These are phyloP conservation scores for Cordilura impudica DNA, from an alignment of 2,888 invertebrate genomes.

Conservation along the genomic window DNA sequence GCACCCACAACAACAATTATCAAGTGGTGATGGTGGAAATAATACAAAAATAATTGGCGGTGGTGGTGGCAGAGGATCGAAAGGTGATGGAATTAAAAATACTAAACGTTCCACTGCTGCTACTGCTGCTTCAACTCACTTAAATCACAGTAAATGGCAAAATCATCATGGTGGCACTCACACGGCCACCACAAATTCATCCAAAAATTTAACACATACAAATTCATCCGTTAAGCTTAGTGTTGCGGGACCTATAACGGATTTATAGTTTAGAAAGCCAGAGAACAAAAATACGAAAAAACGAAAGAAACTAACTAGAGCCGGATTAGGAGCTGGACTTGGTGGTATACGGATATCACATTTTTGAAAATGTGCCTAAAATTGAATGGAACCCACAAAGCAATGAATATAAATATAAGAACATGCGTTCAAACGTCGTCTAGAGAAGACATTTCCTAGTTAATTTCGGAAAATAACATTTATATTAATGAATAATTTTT, in stretches of 20 bases:
- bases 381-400: conserved; percentile 19
- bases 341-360: conserved; percentile 70
- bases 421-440: neutral
- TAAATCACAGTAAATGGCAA: conserved; percentile 48
- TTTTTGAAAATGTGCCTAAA: conserved; percentile 64
- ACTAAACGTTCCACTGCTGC: conserved; percentile 52
- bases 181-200: conserved; percentile 12
- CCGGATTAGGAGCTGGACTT: conserved; percentile 49
- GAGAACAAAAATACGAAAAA: conserved; percentile 19
- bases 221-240: conserved; percentile 71
- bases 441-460: neutral
- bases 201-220: conserved; percentile 45
- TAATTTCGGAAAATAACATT: too few relatives aligned
- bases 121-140: conserved; percentile 30
- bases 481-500: too few relatives aligned
- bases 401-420: conserved; percentile 20
- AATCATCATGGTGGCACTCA: conserved; percentile 30
- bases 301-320: conserved; percentile 62
- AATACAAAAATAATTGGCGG: conserved; percentile 45
- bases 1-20: conserved; percentile 58
- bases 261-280: conserved; percentile 75
- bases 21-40: conserved; percentile 66
- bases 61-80: conserved; percentile 60
- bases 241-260: conserved; percentile 76
- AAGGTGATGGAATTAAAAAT: conserved; percentile 62